Base-by-base conservation (phyloP, 2,113 vertebrate species). In the Dipodomys stephensi region DNA sequence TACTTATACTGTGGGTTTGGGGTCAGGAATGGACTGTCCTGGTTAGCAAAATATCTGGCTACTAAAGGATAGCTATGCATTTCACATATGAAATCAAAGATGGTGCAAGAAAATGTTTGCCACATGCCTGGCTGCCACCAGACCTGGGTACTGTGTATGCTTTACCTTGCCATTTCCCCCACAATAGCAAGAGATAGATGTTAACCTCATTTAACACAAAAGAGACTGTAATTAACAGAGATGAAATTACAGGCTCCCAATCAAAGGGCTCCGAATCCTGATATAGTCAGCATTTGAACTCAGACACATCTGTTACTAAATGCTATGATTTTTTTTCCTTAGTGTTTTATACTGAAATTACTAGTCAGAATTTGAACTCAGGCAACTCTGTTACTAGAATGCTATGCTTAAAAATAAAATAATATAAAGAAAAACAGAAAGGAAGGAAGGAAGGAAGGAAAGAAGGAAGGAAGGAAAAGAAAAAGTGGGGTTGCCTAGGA, bases 401-500 rank as follows among this genome's bases (percentile, higher is more conserved):
- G 49, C 49, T 49, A 49, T 49, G 49, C 49, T 49, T 49, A 49
- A 49, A 49, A 49, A 49, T 49, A 49, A 9, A 49, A 49, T 49
- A 49, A 49, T 11, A 49, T 49, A 39, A 39, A 39, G 39, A 39
- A 39, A 6, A 39, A 39, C 39, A 39, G 39, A 39, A 39, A 39
- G 39, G 39, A 39, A 39, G 35, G 35, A 39, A 39, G 39, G 5
- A 39, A 39, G 35, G 35, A 39, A 39, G 4, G 35, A 39, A 39
- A 3, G 35, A 39, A 39, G 35, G 35, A 39, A 39, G 35, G 35
- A 39, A 39, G 39, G 39, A 39, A 39, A 39, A 39, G 39, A 6
- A 39, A 39, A 39, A 98, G 98, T 27, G 82, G 73, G 11, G 98
- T 97, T 0, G 97, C 97, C 22, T 95, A 87, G 68, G 99, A 99